Evolutionary conservation across 2,113 vertebrate genomes (phyloP), one percentile per base, ranked within the genome.

Genomic region (Calyptomena viridis): DNA sequence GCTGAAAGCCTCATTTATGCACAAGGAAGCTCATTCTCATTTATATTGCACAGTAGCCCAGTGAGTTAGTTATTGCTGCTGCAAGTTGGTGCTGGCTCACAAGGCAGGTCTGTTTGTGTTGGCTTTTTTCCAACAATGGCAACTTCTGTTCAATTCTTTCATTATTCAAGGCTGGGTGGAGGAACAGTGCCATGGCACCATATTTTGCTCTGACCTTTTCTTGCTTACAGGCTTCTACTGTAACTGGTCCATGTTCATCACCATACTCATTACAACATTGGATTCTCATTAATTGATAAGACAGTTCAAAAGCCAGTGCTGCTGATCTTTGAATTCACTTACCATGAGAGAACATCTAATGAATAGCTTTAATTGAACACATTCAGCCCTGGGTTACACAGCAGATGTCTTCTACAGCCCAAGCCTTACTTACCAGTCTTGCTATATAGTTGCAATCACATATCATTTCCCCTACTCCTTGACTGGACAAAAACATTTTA

Each of bases 101-200:
- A 5, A 5, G 42, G 47, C 30, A 82, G 33, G 39, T 23, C 50
- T 63, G 1, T 8, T 6, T 39, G 35, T 18, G 18, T 2, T 49
- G 25, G 39, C 21, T 44, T 40, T 53, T 67, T 9, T 21, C 87
- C 62, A 68, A 1, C 39, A 47, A 9, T 12, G 28, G 30, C 42
- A 78, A 30, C 13, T 84, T 53, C 47, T 52, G 15, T 16, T 52
- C 27, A 71, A 9, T 22, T 39, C 33, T 11, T 27, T 46, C 47
- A 12, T 28, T 55, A 8, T 7, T 58, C 40, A 42, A 37, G 56
- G 21, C 47, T 75, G 52, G 28, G 10, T 21, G 60, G 62, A 14
- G 53, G 27, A 87, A 59, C 35, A 14, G 7, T n/a, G n/a, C 52
- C 52, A 35, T 0, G 0, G 18, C 9, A 35, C 55, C 6, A 0